phyloP scores from a whole-genome alignment of 2,888 invertebrate genomes.

The Cancer borealis region DNA sequence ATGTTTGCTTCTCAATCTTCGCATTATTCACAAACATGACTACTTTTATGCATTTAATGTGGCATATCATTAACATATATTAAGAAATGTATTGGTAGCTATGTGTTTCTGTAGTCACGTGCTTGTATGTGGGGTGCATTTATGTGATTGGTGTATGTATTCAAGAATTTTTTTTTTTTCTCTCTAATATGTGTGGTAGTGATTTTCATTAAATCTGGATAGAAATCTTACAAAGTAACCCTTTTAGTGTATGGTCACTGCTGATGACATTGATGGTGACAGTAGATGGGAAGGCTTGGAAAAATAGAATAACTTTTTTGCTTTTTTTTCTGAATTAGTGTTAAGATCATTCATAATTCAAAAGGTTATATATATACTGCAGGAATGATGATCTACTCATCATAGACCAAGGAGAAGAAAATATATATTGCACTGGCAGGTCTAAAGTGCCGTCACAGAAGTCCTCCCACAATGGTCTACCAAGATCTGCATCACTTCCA shows the following conservation, averaged over 20 bases:
- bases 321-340: background rate
- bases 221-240: background rate
- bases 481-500: slow-evolving; percentile 63
- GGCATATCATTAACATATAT: background rate
- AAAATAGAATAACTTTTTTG: background rate
- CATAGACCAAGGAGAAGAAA: slow-evolving; percentile 52
- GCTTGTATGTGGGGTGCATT: background rate
- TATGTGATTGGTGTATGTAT: background rate
- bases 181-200: background rate
- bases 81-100: background rate
- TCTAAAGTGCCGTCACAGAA: slow-evolving; percentile 1
- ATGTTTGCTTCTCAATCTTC: background rate
- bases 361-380: background rate
- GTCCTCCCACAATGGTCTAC: slow-evolving; percentile 48
- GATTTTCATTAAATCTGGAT: background rate
- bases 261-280: background rate
- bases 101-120: background rate
- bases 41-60: background rate
- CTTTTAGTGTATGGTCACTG: background rate
- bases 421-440: background rate
- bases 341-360: background rate
- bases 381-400: slow-evolving; percentile 70
- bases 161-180: background rate
- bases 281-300: background rate
- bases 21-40: background rate